phyloP scores from a whole-genome alignment of 2,113 vertebrate species.

The Sterrhoptilus dennistouni region DNA sequence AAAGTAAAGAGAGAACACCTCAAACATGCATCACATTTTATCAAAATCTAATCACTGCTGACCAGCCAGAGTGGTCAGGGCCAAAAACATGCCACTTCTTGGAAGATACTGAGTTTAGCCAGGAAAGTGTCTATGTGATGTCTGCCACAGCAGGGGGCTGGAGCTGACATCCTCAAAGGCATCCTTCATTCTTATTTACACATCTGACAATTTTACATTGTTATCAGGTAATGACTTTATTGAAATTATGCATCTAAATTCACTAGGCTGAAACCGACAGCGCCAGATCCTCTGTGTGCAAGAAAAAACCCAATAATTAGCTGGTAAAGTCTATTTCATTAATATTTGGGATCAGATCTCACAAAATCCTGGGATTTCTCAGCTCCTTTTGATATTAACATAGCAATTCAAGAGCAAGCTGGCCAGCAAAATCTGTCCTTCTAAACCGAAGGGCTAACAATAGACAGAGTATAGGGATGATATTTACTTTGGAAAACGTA shows the following conservation, averaged over 20 bases:
- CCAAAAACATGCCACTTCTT: background rate
- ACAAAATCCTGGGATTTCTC: background rate
- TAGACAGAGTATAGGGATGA: background rate
- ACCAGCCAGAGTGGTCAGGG: background rate
- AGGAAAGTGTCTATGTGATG: background rate
- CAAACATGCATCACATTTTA: background rate
- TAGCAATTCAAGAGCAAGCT: background rate
- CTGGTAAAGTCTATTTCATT: background rate
- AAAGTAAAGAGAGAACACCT: background rate
- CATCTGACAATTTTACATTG: conserved; percentile 25
- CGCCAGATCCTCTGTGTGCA: background rate
- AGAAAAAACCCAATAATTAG: background rate
- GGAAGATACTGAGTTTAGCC: background rate
- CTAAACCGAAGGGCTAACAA: background rate
- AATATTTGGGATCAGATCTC: background rate
- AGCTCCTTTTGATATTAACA: background rate
- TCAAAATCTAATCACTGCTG: conserved; percentile 14
- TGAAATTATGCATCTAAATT: conserved; percentile 39
- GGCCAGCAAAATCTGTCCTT: background rate
- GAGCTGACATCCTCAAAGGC: conserved; percentile 51
- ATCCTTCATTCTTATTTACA: conserved; percentile 51
- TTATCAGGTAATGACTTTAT: conserved; percentile 48
- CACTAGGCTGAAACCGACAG: background rate
- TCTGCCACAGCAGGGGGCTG: conserved; percentile 41
- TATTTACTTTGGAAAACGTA: background rate